Percentiles rank a stretch among this genome's conserved stretches.
Conservation (phyloP, 2,888 invertebrate species). For the Drosophila borborema region DNA sequence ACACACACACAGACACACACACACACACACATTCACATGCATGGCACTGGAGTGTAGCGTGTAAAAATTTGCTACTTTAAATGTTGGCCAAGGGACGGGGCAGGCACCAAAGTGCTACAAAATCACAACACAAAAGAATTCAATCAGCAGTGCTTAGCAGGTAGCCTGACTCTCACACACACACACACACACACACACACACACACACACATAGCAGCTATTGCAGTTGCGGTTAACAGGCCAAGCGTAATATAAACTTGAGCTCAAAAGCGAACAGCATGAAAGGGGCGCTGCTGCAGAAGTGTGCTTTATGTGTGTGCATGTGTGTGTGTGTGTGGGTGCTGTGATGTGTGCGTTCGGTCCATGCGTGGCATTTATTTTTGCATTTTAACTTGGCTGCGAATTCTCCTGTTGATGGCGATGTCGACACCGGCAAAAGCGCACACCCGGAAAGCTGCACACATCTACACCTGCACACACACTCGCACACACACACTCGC, state of each 20-base stretch:
- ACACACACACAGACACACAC: constrained; percentile 18
- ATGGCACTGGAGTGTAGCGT: constrained; percentile 32
- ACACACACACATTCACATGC: constrained; percentile 6
- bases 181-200: constrained; percentile 22
- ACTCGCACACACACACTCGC: constrained; percentile 8
- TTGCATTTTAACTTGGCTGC: constrained; percentile 77
- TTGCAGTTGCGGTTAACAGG: constrained; percentile 77
- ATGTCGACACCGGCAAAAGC: constrained; percentile 53
- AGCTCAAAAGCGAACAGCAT: constrained; percentile 68
- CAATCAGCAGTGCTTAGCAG: constrained; percentile 79
- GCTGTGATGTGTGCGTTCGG: constrained; percentile 37
- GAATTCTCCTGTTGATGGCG: constrained; percentile 58
- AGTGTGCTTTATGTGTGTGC: constrained; percentile 17
- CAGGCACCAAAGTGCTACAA: constrained; percentile 72
- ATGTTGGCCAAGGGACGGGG: constrained; percentile 57
- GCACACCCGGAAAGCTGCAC: constrained; percentile 72
- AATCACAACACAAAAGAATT: constrained; percentile 80
- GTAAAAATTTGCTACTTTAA: constrained; percentile 74
- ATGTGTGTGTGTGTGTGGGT: constrained; percentile 25
- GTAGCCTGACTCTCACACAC: constrained; percentile 39
- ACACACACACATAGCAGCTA: constrained; percentile 27
- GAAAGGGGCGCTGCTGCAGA: constrained; percentile 24
- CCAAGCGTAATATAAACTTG: constrained; percentile 81
- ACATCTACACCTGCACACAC: constrained; percentile 20
- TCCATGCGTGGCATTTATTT: constrained; percentile 76